Conservation (phyloP, 1,140 invertebrate genomes). For the Myzus persicae region DNA sequence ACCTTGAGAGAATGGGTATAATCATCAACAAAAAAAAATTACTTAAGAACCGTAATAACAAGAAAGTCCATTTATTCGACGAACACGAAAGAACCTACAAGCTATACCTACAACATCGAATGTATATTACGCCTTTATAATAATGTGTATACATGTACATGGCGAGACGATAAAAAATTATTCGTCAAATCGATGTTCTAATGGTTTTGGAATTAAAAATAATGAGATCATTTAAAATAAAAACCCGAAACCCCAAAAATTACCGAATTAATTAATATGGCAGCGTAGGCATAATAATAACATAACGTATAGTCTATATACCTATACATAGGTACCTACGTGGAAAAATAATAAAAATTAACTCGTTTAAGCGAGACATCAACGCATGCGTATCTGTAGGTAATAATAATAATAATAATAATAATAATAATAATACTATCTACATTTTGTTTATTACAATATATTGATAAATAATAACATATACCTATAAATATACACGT, state of each 20-base stretch:
- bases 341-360: not conserved
- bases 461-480: not conserved
- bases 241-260: not conserved
- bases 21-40: not conserved
- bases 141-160: not conserved
- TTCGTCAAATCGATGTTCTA: not conserved
- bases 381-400: not conserved
- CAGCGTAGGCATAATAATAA: not conserved
- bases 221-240: not conserved
- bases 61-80: not conserved
- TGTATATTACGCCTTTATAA: not conserved
- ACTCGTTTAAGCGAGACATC: not conserved
- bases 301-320: too few relatives aligned
- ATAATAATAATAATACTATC: not conserved
- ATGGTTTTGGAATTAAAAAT: constrained; percentile 20
- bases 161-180: not conserved
- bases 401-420: not conserved
- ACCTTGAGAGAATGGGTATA: not conserved
- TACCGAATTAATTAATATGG: not conserved
- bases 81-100: not conserved
- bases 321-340: not conserved
- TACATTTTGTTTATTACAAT: not conserved
- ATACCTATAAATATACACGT: too few relatives aligned
- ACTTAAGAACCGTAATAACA: not conserved
- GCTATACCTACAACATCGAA: not conserved